Conservation (phyloP, 1,140 invertebrate species). For the Drosophila pandora region DNA sequence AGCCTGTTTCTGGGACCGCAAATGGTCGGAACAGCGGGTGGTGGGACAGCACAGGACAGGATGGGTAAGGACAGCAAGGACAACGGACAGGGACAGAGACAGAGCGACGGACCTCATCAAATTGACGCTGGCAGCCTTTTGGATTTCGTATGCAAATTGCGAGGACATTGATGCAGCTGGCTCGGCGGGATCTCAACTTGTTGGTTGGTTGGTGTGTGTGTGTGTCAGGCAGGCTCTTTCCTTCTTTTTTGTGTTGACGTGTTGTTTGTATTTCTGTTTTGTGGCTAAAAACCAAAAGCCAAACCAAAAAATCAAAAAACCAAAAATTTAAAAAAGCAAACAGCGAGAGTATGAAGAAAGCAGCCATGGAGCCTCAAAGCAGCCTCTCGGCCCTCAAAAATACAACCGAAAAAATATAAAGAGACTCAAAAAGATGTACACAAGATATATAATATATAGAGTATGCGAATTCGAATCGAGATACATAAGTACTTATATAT, state of each 20-base stretch:
- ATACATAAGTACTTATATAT: constrained; percentile 35
- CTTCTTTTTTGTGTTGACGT: not conserved
- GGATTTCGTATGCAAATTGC: constrained; percentile 63
- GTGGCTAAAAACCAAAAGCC: constrained; percentile 58
- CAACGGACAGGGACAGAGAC: constrained; percentile 1
- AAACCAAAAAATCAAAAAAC: constrained; percentile 21
- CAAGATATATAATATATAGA: not conserved
- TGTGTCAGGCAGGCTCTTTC: not conserved
- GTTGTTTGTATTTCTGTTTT: constrained; percentile 16
- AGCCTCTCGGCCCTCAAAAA: not conserved
- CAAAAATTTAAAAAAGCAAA: constrained; percentile 35
- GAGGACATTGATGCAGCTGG: constrained; percentile 16
- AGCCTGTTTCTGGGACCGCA: constrained; percentile 20
- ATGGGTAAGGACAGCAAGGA: not conserved
- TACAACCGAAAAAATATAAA: constrained; percentile 1
- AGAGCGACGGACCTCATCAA: constrained; percentile 54
- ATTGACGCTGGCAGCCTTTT: constrained; percentile 30
- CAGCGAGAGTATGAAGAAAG: constrained; percentile 34
- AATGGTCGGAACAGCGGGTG: constrained; percentile 4
- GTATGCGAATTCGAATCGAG: constrained; percentile 12
- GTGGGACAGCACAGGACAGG: not conserved
- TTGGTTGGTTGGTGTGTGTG: constrained; percentile 9
- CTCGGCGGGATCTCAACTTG: constrained; percentile 16
- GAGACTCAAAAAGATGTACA: constrained; percentile 16
- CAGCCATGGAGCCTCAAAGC: constrained; percentile 52